These are phyloP conservation scores for Rhogogaster chlorosoma DNA, from an alignment of 2,888 invertebrate genomes.

Conservation along the genomic window DNA sequence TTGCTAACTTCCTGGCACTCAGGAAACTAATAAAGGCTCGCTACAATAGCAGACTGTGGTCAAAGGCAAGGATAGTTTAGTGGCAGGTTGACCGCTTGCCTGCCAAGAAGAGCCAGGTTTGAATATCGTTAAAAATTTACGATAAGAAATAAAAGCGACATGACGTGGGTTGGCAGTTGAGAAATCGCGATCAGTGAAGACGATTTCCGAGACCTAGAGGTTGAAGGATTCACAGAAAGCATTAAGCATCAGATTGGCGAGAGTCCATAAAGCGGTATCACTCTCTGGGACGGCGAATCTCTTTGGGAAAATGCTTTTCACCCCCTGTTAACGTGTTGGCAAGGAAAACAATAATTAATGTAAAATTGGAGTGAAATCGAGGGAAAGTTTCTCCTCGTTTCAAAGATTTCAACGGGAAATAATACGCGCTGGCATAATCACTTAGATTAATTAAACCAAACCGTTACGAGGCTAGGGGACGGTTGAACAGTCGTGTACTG, in stretches of 20 bases:
- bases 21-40: slow-evolving; percentile 18
- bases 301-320: neutral
- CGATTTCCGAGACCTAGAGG: neutral
- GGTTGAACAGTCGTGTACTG: neutral
- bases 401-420: slow-evolving; percentile 57
- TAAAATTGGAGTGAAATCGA: slow-evolving; percentile 14
- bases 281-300: neutral
- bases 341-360: slow-evolving; percentile 42
- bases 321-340: neutral
- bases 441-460: slow-evolving; percentile 73
- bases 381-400: slow-evolving; percentile 39
- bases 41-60: slow-evolving; percentile 2
- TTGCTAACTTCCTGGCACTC: neutral
- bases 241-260: neutral
- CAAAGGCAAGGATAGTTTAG: neutral
- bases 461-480: slow-evolving; percentile 55
- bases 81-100: neutral
- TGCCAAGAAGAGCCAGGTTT: neutral
- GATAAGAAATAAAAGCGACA: slow-evolving; percentile 23
- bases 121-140: neutral
- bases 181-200: neutral
- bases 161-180: neutral
- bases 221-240: neutral
- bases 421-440: slow-evolving; percentile 71
- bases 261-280: neutral